phyloP scores from a whole-genome alignment of 2,888 invertebrate species.

The Plebejus melissa region DNA sequence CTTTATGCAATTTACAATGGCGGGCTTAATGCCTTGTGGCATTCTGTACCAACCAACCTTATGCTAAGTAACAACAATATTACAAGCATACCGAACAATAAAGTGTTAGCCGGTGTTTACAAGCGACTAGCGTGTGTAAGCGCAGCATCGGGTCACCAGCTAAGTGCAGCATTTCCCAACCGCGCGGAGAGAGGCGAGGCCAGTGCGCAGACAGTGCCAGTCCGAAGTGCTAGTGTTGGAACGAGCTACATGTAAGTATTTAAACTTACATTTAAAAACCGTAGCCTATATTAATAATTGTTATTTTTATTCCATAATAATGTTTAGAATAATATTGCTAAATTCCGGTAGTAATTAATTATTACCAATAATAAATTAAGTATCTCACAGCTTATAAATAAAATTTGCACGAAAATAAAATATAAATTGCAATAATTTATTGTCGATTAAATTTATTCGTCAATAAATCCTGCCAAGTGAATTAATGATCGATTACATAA shows the following conservation, averaged over 20 bases:
- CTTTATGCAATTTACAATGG: too few species aligned
- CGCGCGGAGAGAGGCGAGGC: conserved; percentile 49
- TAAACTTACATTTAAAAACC: neutral
- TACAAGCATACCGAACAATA: neutral
- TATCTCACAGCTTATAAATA: neutral
- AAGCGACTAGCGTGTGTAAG: conserved; percentile 33
- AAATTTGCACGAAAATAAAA: neutral
- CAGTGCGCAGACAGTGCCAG: conserved; percentile 44
- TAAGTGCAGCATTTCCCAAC: conserved; percentile 56
- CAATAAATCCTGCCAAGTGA: neutral
- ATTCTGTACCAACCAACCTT: too few species aligned
- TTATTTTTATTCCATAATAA: neutral
- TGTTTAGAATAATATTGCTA: too few species aligned
- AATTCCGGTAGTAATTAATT: too few species aligned
- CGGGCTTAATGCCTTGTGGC: too few species aligned
- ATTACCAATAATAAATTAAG: neutral
- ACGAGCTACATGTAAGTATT: neutral
- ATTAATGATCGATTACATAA: neutral
- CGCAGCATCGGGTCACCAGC: conserved; percentile 39
- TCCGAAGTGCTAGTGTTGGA: conserved; percentile 2
- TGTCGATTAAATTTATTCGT: too few species aligned
- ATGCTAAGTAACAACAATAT: too few species aligned
- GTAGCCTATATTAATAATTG: neutral
- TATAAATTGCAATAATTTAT: neutral
- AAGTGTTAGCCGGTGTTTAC: neutral